A percentile compares a stretch with the other conserved stretches of the same genome.
Evolutionary conservation across 2,113 vertebrate species (phyloP).

Genomic region (Siphamia tubifer): DNA sequence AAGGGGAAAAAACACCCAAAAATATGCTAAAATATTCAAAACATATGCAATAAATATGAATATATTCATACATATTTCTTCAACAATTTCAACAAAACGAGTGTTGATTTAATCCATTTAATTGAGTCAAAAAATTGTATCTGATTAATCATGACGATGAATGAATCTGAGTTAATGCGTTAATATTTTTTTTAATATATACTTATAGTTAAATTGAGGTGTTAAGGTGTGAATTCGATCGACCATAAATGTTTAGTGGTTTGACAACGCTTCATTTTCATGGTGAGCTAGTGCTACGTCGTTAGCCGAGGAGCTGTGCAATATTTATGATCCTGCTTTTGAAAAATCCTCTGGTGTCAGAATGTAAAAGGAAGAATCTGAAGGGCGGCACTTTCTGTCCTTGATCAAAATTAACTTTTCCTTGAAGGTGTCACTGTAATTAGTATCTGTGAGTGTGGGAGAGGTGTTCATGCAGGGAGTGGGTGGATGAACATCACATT

Average conservation of each 20-base stretch:
- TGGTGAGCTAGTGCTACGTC: neutral
- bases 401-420: conserved; percentile 49
- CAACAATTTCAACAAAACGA: no score
- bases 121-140: no score
- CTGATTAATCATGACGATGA: no score
- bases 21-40: no score
- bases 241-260: conserved; percentile 6
- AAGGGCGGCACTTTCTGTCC: conserved; percentile 8
- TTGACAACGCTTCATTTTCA: conserved; percentile 4
- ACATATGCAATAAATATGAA: no score
- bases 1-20: no score
- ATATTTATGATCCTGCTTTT: conserved; percentile 28
- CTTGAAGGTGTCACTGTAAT: conserved; percentile 50
- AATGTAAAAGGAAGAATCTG: conserved; percentile 23
- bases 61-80: no score
- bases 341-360: conserved; percentile 5
- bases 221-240: conserved; percentile 52
- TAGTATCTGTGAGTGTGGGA: conserved; percentile 10
- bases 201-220: no score
- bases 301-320: conserved; percentile 19
- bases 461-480: conserved; percentile 11
- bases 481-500: conserved; percentile 31
- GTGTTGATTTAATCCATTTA: no score
- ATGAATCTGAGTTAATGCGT: no score
- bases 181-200: no score